These are phyloP conservation scores for Eristalis arbustorum DNA, from an alignment of 2,888 invertebrate genomes.

Conservation along the genomic window DNA sequence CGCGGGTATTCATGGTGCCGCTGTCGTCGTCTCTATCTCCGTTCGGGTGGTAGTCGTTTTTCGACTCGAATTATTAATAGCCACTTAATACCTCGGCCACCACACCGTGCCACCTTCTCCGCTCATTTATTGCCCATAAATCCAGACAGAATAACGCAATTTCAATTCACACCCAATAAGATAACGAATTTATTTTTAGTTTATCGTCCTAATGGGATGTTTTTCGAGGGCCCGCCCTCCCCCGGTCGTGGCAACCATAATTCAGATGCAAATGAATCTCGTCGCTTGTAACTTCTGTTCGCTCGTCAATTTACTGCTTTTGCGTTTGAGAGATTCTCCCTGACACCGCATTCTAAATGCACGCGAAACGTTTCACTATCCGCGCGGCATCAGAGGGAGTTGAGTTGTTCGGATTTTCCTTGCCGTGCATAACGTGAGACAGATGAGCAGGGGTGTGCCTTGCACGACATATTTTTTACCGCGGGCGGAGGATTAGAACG, in stretches of 20 bases:
- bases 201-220: slow-evolving; percentile 29
- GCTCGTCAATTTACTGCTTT: not conserved
- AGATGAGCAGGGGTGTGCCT: not conserved
- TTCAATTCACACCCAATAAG: slow-evolving; percentile 64
- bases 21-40: not conserved
- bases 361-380: not conserved
- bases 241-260: not conserved
- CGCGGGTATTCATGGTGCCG: not conserved
- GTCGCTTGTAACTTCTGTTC: not conserved
- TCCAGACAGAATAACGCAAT: slow-evolving; percentile 36
- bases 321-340: not conserved
- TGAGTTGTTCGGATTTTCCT: not conserved
- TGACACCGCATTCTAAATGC: not conserved
- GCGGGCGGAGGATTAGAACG: not conserved
- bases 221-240: not conserved
- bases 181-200: slow-evolving; percentile 49
- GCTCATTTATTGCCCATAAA: slow-evolving; percentile 59
- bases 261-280: not conserved
- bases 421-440: not conserved
- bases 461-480: not conserved
- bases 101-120: slow-evolving; percentile 26
- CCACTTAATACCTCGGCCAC: slow-evolving; percentile 50
- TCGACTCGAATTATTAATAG: slow-evolving; percentile 60
- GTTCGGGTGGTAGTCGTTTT: not conserved
- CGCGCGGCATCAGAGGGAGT: not conserved